phyloP scores from a whole-genome alignment of 2,888 invertebrate species.

The Cantharis flavilabris region DNA sequence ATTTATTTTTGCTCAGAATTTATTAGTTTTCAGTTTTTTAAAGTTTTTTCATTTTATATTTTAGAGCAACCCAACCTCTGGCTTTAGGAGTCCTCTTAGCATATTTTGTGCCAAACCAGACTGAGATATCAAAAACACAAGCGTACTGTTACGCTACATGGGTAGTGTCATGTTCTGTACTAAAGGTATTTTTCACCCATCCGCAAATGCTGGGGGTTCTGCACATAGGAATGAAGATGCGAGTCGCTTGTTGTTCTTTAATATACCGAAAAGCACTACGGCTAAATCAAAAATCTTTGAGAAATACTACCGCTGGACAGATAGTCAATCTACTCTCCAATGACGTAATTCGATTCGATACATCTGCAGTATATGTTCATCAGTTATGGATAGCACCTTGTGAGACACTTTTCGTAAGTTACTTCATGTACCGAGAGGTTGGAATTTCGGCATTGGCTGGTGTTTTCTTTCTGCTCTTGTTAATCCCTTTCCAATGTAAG shows the following conservation, averaged over 20 bases:
- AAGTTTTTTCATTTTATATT: slow-evolving; percentile 8
- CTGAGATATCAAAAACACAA: slow-evolving; percentile 51
- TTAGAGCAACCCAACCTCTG: slow-evolving; percentile 54
- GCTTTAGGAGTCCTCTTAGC: slow-evolving; percentile 67
- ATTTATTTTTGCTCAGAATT: too few species aligned
- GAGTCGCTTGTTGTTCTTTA: slow-evolving; percentile 82
- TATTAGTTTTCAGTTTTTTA: not conserved
- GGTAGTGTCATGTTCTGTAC: slow-evolving; percentile 73
- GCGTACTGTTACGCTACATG: slow-evolving; percentile 80
- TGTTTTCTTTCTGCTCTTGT: slow-evolving; percentile 59
- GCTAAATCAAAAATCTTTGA: slow-evolving; percentile 69
- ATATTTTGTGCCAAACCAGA: slow-evolving; percentile 61
- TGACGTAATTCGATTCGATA: slow-evolving; percentile 90
- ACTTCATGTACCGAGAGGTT: slow-evolving; percentile 71
- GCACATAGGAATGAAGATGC: slow-evolving; percentile 81
- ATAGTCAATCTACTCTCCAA: slow-evolving; percentile 91
- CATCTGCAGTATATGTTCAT: slow-evolving; percentile 78
- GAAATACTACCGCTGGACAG: slow-evolving; percentile 75
- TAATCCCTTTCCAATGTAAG: slow-evolving; percentile 58
- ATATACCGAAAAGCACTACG: slow-evolving; percentile 74
- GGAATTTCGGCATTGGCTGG: slow-evolving; percentile 62
- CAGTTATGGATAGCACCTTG: slow-evolving; percentile 83
- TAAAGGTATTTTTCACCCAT: slow-evolving; percentile 82
- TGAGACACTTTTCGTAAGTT: slow-evolving; percentile 75
- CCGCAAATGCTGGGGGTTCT: slow-evolving; percentile 89